Evolutionary conservation across 2,113 vertebrate genomes (phyloP).

Genomic region (Glaucomys volans): DNA sequence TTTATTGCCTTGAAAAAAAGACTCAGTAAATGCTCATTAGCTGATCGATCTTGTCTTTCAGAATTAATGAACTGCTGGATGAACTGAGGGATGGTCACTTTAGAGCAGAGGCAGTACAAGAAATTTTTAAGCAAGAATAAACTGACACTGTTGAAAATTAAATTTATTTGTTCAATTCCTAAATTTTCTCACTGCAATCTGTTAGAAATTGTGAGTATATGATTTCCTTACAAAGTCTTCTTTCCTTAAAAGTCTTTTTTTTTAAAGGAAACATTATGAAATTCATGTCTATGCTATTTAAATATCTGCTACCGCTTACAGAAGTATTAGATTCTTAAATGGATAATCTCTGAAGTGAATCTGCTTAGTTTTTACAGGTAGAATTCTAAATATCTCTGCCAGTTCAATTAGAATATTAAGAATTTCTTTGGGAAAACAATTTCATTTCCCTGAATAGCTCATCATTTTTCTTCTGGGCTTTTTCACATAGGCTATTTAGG

Average conservation of each 20-base stretch:
- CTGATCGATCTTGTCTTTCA: neutral
- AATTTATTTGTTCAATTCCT: neutral
- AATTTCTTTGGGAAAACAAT: constrained; percentile 17
- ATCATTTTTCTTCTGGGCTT: neutral
- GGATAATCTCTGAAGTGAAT: neutral
- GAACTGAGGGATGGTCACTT: neutral
- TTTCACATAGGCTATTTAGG: constrained; percentile 27
- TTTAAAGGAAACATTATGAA: neutral
- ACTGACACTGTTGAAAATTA: neutral
- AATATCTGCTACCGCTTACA: neutral
- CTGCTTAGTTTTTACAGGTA: neutral
- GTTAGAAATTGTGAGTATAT: neutral
- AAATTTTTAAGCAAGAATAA: constrained; percentile 13
- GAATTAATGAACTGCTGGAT: neutral
- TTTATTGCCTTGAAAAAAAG: constrained; percentile 13
- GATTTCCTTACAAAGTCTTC: neutral
- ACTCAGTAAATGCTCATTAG: neutral
- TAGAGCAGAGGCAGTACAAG: neutral
- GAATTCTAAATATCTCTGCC: neutral
- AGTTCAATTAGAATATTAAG: constrained; percentile 48
- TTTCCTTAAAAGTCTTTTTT: too few relatives aligned
- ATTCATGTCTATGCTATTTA: constrained; percentile 24
- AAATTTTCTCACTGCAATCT: neutral
- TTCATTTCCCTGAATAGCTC: constrained; percentile 47
- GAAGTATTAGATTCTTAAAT: constrained; percentile 15